Percentiles rank a stretch among this genome's conserved stretches.
Conservation (phyloP, 2,797 vertebrate species). For the Cygnus olor region DNA sequence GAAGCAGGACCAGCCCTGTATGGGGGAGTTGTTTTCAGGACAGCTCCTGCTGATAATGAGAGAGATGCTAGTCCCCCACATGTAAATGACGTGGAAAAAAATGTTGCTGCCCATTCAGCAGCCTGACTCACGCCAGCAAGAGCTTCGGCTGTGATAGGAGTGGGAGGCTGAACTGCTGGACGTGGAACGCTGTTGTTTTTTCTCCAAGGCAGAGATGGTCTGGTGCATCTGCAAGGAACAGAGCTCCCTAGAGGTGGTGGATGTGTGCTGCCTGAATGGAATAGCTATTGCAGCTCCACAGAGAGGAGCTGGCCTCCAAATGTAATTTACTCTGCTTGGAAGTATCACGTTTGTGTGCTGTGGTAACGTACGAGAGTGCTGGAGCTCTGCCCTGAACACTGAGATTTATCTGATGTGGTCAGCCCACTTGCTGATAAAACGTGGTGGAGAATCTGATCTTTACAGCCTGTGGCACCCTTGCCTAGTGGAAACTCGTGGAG, state of each 20-base stretch:
- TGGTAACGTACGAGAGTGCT: rapidly evolving
- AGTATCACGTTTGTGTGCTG: background rate
- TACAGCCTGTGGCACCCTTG: background rate
- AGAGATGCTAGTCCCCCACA: background rate
- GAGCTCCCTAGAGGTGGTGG: background rate
- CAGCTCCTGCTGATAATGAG: background rate
- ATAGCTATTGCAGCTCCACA: background rate
- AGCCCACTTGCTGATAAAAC: background rate
- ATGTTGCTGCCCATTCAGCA: background rate
- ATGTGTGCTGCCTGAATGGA: background rate
- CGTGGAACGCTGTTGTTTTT: rapidly evolving
- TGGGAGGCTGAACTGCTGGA: background rate
- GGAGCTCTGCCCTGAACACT: background rate
- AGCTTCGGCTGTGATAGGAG: background rate
- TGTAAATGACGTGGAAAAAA: background rate
- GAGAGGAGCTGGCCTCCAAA: constrained; percentile 1
- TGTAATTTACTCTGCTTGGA: background rate
- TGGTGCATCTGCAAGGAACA: background rate
- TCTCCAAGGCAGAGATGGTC: background rate
- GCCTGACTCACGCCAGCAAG: background rate
- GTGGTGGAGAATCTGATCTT: background rate
- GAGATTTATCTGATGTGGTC: rapidly evolving
- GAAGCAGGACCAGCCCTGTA: background rate
- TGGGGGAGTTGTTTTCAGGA: background rate
- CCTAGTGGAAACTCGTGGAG: rapidly evolving